These are phyloP conservation scores for Globia sparganii DNA, from an alignment of 2,888 invertebrate genomes.

Conservation along the genomic window DNA sequence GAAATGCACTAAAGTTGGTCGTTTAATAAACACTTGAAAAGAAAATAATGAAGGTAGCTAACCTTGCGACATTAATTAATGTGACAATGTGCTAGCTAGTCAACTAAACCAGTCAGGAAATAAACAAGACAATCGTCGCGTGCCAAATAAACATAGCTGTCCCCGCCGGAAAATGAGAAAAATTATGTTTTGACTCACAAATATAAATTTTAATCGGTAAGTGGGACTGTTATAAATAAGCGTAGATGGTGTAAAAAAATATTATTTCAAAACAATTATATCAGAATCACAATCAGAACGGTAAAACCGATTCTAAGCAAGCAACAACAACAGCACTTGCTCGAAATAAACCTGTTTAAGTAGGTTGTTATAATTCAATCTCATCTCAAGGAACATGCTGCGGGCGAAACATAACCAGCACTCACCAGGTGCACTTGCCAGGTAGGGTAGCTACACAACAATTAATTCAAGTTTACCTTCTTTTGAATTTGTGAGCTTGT, in stretches of 20 bases:
- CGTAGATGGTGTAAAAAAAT: background rate
- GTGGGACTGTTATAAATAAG: no score
- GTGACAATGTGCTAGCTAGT: background rate
- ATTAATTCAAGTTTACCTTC: slow-evolving; percentile 54
- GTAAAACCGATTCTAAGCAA: slow-evolving; percentile 28
- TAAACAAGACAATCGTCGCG: slow-evolving; percentile 19
- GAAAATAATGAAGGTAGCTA: slow-evolving; percentile 1
- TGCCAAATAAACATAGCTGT: slow-evolving; percentile 3
- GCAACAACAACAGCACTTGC: slow-evolving; percentile 40
- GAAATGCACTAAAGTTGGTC: background rate
- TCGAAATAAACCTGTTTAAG: slow-evolving; percentile 41
- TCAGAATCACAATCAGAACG: slow-evolving; percentile 8
- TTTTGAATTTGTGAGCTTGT: slow-evolving; percentile 51
- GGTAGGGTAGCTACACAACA: slow-evolving; percentile 79
- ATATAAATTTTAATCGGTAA: background rate
- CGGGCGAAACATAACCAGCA: slow-evolving; percentile 71
- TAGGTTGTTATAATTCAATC: slow-evolving; percentile 46
- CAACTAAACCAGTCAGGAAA: slow-evolving; percentile 8
- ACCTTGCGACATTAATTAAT: background rate
- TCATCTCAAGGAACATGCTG: slow-evolving; percentile 68
- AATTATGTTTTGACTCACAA: slow-evolving; percentile 1
- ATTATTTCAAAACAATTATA: background rate
- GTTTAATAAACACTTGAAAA: no score
- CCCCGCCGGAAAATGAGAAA: background rate
- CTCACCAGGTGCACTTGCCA: slow-evolving; percentile 76